Percentiles rank a stretch among this genome's conserved stretches.
Evolutionary conservation across 1,140 invertebrate genomes (phyloP).

Genomic region (Leptoteleia sp.): DNA sequence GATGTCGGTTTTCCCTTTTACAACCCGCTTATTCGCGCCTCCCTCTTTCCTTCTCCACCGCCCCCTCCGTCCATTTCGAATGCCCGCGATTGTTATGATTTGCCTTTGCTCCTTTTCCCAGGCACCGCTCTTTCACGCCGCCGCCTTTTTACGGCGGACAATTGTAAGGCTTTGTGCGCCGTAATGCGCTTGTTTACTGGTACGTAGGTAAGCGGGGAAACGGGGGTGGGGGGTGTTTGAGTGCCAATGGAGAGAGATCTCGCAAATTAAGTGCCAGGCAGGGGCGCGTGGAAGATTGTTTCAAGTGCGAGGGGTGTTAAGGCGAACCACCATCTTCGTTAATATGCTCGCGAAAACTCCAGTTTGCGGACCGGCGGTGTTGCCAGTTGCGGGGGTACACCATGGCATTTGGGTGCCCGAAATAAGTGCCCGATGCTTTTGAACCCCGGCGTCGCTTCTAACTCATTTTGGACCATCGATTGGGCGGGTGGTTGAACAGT

Average conservation of each 20-base stretch:
- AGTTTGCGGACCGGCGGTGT: constrained; percentile 19
- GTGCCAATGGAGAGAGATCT: constrained; percentile 7
- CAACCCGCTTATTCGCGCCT: neutral
- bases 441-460: too few relatives aligned
- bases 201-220: too few relatives aligned
- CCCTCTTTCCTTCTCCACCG: neutral
- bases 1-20: neutral
- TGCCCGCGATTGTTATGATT: constrained; percentile 12
- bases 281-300: too few relatives aligned
- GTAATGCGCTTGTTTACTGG: constrained; percentile 18
- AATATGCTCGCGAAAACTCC: constrained; percentile 20
- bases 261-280: constrained; percentile 24
- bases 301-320: neutral
- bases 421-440: too few relatives aligned
- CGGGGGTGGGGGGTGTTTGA: neutral
- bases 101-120: constrained; percentile 4
- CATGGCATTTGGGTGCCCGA: too few relatives aligned
- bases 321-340: constrained; percentile 22
- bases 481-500: constrained; percentile 3
- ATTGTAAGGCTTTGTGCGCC: neutral
- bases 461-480: too few relatives aligned
- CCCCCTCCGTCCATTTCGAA: neutral
- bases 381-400: too few relatives aligned
- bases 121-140: constrained; percentile 5
- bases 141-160: neutral